phyloP scores from a whole-genome alignment of 2,797 vertebrate genomes.

The Typhlichthys eigenmanni region DNA sequence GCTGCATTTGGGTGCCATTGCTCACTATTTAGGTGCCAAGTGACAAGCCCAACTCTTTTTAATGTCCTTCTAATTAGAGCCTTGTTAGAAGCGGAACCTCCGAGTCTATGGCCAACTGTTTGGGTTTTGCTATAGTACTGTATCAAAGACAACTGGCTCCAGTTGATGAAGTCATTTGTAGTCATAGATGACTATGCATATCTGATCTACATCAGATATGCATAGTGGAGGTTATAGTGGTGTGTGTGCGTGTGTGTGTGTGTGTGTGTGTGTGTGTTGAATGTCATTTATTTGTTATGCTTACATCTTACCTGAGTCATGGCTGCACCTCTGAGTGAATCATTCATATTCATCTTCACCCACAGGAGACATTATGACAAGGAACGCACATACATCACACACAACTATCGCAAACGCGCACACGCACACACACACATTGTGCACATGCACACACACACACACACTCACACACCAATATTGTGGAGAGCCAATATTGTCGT shows the following conservation, averaged over 20 bases:
- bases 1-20: conserved; percentile 8
- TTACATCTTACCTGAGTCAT: conserved; percentile 13
- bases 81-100: background rate
- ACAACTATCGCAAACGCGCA: conserved; percentile 6
- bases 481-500: conserved; percentile 50
- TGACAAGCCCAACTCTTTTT: conserved; percentile 28
- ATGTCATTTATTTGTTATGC: background rate
- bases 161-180: background rate
- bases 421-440: background rate
- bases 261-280: conserved; percentile 1
- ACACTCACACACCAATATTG: background rate
- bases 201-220: background rate
- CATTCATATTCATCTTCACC: background rate
- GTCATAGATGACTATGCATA: background rate
- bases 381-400: conserved; percentile 14
- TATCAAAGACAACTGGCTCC: background rate
- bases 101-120: conserved; percentile 11
- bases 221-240: background rate
- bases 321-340: background rate
- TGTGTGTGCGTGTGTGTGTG: background rate
- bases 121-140: background rate
- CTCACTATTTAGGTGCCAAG: conserved; percentile 7
- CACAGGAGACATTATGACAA: conserved; percentile 7
- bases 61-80: conserved; percentile 25
- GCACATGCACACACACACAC: conserved; percentile 23